A percentile compares a stretch with the other conserved stretches of the same genome.
Evolutionary conservation across 2,888 invertebrate genomes (phyloP).

Genomic region (Calephelis perditalis): DNA sequence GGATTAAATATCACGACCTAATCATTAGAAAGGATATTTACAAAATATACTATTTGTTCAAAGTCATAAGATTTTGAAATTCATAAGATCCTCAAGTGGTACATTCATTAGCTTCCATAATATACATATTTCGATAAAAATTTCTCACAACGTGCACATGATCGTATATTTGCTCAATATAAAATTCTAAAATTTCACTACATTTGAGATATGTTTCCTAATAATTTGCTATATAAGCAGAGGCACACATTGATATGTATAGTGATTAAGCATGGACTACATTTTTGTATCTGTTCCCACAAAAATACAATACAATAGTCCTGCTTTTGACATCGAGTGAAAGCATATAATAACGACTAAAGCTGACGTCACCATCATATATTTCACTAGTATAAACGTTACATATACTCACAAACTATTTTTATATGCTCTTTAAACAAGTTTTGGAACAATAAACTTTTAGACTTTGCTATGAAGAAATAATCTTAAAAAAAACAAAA

Average conservation of each 20-base stretch:
- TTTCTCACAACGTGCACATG: slow-evolving; percentile 63
- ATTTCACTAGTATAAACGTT: slow-evolving; percentile 32
- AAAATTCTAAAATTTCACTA: slow-evolving; percentile 68
- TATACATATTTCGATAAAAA: slow-evolving; percentile 69
- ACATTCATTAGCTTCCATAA: slow-evolving; percentile 66
- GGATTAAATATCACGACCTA: slow-evolving; percentile 51
- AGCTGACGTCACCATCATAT: slow-evolving; percentile 46
- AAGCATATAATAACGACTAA: slow-evolving; percentile 68
- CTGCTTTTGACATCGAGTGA: slow-evolving; percentile 31
- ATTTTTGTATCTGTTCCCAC: slow-evolving; percentile 13
- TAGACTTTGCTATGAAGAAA: slow-evolving; percentile 46
- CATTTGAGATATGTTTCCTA: slow-evolving; percentile 60
- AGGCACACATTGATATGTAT: slow-evolving; percentile 77
- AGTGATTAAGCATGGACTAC: slow-evolving; percentile 38
- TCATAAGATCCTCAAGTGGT: slow-evolving; percentile 74
- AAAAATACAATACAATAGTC: slow-evolving; percentile 10
- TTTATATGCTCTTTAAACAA: not conserved
- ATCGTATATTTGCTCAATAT: slow-evolving; percentile 52
- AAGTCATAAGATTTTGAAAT: slow-evolving; percentile 75
- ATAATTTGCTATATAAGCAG: slow-evolving; percentile 70
- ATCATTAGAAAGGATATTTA: slow-evolving; percentile 62
- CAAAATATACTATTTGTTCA: slow-evolving; percentile 65
- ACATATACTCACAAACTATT: slow-evolving; percentile 15
- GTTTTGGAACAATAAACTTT: not conserved
- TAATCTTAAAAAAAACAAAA: not conserved